Percentiles rank a stretch among this genome's conserved stretches.
These are phyloP conservation scores for Brachyhypopomus gauderio DNA, from an alignment of 2,113 vertebrate species.

Conservation along the genomic window DNA sequence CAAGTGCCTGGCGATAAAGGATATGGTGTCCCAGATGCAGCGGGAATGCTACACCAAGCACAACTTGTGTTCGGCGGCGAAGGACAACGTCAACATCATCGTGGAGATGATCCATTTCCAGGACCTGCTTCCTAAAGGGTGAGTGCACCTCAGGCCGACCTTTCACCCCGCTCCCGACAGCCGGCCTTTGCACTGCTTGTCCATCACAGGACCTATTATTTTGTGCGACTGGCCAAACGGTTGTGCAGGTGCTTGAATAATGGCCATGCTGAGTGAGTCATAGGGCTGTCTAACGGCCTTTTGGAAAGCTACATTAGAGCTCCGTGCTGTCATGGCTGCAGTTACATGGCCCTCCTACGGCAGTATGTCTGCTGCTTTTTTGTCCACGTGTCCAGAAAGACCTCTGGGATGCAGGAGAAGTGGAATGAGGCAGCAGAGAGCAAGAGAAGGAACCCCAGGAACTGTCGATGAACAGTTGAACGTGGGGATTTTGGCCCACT, in stretches of 20 bases:
- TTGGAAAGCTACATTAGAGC: constrained; percentile 45
- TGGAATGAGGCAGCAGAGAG: background rate
- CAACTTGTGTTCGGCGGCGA: constrained; percentile 92
- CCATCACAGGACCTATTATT: too few relatives aligned
- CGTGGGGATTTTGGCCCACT: background rate
- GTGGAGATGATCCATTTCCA: constrained; percentile 99
- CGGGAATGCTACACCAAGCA: constrained; percentile 96
- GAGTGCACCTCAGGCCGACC: constrained; percentile 65
- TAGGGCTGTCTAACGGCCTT: constrained; percentile 22
- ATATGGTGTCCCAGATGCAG: constrained; percentile 97
- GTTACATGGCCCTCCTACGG: constrained; percentile 41
- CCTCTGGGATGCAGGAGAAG: background rate
- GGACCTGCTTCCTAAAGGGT: constrained; percentile 96
- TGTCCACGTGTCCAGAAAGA: background rate
- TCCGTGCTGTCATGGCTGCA: constrained; percentile 28
- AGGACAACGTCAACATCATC: constrained; percentile 93
- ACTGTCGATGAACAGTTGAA: background rate
- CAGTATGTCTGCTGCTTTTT: constrained; percentile 10
- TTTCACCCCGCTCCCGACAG: constrained; percentile 1
- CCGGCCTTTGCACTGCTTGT: too few relatives aligned
- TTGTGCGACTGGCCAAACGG: background rate
- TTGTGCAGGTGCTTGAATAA: constrained; percentile 34
- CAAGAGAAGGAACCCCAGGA: background rate
- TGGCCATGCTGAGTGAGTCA: constrained; percentile 13
- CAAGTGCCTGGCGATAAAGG: constrained; percentile 96